phyloP scores from a whole-genome alignment of 2,888 invertebrate species.

The Drosophila subquinaria region DNA sequence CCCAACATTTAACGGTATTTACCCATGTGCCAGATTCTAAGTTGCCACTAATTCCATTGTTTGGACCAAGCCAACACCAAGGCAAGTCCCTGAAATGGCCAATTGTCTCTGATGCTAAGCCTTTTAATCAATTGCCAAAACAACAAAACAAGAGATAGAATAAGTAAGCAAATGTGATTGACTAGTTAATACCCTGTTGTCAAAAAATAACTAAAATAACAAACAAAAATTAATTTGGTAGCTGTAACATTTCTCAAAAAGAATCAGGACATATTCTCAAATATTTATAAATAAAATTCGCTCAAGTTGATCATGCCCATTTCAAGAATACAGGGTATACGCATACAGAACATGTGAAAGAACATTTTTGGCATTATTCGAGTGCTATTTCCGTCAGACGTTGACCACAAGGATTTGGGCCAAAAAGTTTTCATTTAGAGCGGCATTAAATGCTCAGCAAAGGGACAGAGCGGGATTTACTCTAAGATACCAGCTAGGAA shows the following conservation, averaged over 20 bases:
- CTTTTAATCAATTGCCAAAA: conserved; percentile 80
- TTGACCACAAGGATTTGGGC: conserved; percentile 56
- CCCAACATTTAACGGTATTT: conserved; percentile 68
- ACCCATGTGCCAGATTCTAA: conserved; percentile 55
- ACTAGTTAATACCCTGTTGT: conserved; percentile 21
- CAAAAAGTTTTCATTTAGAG: conserved; percentile 69
- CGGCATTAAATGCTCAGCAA: conserved; percentile 73
- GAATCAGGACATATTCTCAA: background rate
- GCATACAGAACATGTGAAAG: background rate
- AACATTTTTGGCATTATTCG: conserved; percentile 27
- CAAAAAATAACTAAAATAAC: too few species aligned
- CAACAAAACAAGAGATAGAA: conserved; percentile 14
- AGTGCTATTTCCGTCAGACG: conserved; percentile 47
- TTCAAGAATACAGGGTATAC: conserved; percentile 17
- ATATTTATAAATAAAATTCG: background rate
- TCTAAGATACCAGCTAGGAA: background rate
- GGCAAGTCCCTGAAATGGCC: conserved; percentile 42
- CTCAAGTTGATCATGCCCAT: background rate
- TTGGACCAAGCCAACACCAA: conserved; percentile 20
- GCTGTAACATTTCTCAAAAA: background rate
- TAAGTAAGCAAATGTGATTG: background rate
- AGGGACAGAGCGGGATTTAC: conserved; percentile 61
- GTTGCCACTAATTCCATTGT: conserved; percentile 65
- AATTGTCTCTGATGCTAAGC: conserved; percentile 76
- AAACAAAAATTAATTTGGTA: too few species aligned